These are phyloP conservation scores for Mactromeris polynyma DNA, from an alignment of 2,888 invertebrate species.

Conservation along the genomic window DNA sequence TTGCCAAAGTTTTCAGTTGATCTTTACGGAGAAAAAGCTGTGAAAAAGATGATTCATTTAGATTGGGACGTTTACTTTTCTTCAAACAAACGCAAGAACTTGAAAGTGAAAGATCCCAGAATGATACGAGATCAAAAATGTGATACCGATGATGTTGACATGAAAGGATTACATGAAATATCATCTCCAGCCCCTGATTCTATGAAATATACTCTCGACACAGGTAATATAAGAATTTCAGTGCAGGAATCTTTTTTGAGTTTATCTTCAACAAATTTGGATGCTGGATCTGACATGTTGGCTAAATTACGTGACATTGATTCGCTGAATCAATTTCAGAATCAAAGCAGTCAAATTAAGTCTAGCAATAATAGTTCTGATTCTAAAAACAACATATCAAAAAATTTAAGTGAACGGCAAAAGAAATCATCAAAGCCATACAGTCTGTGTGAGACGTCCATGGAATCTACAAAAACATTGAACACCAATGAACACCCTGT, in stretches of 20 bases:
- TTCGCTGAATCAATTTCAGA: not conserved
- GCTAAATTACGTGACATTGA: not conserved
- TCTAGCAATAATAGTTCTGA: not conserved
- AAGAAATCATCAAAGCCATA: not conserved
- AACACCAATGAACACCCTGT: not conserved
- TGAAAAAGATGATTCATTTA: conserved; percentile 18
- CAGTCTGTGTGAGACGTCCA: not conserved
- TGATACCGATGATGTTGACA: not conserved
- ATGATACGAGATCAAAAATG: not conserved
- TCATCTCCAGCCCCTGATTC: not conserved
- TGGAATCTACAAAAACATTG: not conserved
- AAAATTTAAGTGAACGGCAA: not conserved
- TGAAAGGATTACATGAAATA: not conserved
- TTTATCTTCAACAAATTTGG: not conserved
- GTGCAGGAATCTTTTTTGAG: not conserved
- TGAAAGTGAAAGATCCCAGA: conserved; percentile 23
- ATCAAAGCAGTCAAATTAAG: not conserved
- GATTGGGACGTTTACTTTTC: conserved; percentile 20
- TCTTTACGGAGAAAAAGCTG: conserved; percentile 41
- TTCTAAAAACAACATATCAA: not conserved
- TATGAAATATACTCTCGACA: not conserved
- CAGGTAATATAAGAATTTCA: not conserved
- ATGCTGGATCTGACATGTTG: not conserved
- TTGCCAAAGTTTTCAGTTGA: conserved; percentile 55
- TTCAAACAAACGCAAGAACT: not conserved